Base-by-base conservation (phyloP, 2,113 vertebrate genomes). In the Oenanthe melanoleuca region DNA sequence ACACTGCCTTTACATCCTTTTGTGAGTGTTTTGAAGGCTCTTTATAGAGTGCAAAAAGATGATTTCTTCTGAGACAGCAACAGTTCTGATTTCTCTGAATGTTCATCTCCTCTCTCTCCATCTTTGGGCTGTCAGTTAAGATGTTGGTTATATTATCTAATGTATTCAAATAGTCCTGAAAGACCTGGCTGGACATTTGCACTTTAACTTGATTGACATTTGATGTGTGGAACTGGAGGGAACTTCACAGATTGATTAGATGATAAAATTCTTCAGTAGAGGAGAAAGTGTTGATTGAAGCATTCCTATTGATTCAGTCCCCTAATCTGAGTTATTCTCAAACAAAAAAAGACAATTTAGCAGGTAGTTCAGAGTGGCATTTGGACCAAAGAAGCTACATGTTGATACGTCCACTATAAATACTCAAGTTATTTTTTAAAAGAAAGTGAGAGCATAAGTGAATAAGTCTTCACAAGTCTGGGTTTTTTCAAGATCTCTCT, bases 261-360 rank as follows among this genome's bases (percentile, higher is more conserved):
- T 84, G 84, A 87, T 95, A 94, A 88, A 92, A 91, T 86, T 84
- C 69, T 37, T 94, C 66, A 84, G 47, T 37, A n/a, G 65, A 87
- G 66, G 31, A 12, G 42, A 49, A 80, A 74, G 9, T 50, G 78
- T 73, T 88, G 86, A 85, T 55, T 92, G 59, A 87, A 93, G 77
- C 42, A 38, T 61, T 96, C 29, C 50, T 91, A 82, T 91, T 91
- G 89, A 94, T 94, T 92, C 1, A 9, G 11, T 92, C n/a, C 34
- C 70, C 77, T 75, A 56, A 74, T 82, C 88, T 66, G 78, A 92
- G 67, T 69, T 17, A 5, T 83, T 88, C 83, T 90, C 86, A 89
- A 25, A 44, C 53, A 24, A 79, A 75, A 75, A 80, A 70, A 65
- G 37, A 42, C 37, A 65, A 65, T 0, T 0, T 56, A 86, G 66